Evolutionary conservation across 23 tunicate species (phyloP).

Genomic region (Oikopleura dioica): DNA sequence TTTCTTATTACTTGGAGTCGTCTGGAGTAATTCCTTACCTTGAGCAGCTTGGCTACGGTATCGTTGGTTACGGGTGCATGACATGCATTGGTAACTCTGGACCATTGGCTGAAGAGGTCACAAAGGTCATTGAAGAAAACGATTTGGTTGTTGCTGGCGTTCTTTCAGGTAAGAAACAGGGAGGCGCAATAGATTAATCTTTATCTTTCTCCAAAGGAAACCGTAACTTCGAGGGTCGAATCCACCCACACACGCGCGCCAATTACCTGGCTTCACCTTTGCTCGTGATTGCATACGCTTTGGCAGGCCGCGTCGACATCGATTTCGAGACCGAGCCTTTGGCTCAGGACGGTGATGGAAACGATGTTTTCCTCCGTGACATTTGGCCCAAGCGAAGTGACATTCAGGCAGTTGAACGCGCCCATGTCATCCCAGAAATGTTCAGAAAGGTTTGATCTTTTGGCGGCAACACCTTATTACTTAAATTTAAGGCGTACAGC

Average conservation of each 20-base stretch:
- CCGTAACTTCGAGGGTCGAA: slow-evolving; percentile 92
- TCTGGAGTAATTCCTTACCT: slow-evolving; percentile 52
- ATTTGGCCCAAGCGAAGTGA: slow-evolving; percentile 55
- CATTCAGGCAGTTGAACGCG: slow-evolving; percentile 52
- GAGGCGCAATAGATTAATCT: too few species aligned
- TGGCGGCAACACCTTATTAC: not conserved
- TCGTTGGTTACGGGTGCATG: slow-evolving; percentile 97
- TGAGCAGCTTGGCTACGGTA: slow-evolving; percentile 50
- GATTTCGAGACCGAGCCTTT: slow-evolving; percentile 72
- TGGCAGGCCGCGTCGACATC: slow-evolving; percentile 66
- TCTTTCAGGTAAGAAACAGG: too few species aligned
- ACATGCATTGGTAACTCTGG: slow-evolving; percentile 98
- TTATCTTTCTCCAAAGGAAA: too few species aligned
- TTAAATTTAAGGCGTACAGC: not conserved
- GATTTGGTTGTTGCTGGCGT: slow-evolving; percentile 81
- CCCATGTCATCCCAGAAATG: slow-evolving; percentile 61
- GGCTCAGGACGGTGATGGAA: slow-evolving; percentile 34
- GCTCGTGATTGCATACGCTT: slow-evolving; percentile 84
- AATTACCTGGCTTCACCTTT: slow-evolving; percentile 92
- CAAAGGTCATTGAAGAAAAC: slow-evolving; percentile 40
- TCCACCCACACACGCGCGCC: slow-evolving; percentile 68
- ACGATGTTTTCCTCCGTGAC: slow-evolving; percentile 45
- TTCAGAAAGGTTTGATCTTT: slow-evolving; percentile 45
- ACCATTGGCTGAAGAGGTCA: slow-evolving; percentile 53
- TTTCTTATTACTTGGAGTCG: slow-evolving; percentile 59